Evolutionary conservation across 2,888 invertebrate genomes (phyloP).

Genomic region (Tachina grossa): DNA sequence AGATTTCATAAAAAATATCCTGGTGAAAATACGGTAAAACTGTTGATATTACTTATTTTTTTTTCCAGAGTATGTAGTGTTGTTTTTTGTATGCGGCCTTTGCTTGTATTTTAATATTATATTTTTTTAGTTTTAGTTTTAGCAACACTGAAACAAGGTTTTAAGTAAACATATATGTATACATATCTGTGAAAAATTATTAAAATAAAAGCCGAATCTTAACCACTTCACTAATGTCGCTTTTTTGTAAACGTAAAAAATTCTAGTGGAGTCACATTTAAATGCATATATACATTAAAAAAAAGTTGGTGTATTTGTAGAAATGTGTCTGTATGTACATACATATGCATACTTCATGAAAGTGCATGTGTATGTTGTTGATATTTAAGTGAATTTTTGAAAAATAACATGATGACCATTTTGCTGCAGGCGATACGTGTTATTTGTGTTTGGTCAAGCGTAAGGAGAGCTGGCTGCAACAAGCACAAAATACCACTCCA

Average conservation of each 20-base stretch:
- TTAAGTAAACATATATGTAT: no score
- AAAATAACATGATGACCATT: conserved; percentile 65
- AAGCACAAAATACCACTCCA: conserved; percentile 1
- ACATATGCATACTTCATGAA: background rate
- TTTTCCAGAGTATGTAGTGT: no score
- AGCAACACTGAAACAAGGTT: no score
- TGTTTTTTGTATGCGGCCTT: no score
- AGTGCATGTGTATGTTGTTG: conserved; percentile 19
- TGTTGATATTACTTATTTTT: no score
- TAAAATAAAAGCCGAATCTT: no score
- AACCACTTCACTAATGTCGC: conserved; percentile 35
- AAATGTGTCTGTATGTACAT: background rate
- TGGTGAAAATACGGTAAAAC: no score
- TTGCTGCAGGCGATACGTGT: conserved; percentile 69
- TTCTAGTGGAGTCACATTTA: conserved; percentile 31
- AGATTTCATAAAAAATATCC: no score
- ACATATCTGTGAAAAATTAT: no score
- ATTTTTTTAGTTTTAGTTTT: no score
- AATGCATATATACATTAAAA: background rate
- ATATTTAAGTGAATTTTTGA: conserved; percentile 47
- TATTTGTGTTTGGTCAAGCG: conserved; percentile 63
- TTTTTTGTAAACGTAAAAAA: conserved; percentile 16
- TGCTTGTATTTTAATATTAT: no score
- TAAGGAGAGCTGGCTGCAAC: conserved; percentile 17
- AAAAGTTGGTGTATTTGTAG: conserved; percentile 6